A percentile compares a stretch with the other conserved stretches of the same genome.
Evolutionary conservation across 92 coral and sea anemone species (phyloP).

Genomic region (Siderastrea siderea): DNA sequence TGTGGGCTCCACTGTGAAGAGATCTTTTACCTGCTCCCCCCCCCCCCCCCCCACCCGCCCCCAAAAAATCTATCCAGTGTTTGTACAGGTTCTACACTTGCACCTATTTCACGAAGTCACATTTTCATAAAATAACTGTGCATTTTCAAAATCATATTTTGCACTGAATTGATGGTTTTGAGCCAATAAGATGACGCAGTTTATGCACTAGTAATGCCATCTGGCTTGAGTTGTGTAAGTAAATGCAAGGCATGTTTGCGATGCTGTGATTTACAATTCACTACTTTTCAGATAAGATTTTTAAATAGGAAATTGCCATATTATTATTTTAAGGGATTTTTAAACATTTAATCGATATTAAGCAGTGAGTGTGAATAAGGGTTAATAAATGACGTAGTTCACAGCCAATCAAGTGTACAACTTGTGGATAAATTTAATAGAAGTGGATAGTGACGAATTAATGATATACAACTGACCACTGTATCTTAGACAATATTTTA

Average conservation of each 20-base stretch:
- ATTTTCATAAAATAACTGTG: neutral
- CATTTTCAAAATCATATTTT: neutral
- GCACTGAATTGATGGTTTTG: neutral
- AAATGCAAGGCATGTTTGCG: neutral
- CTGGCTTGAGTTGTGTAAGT: neutral
- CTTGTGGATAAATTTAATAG: neutral
- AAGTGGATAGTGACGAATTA: neutral
- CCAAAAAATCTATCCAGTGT: no score
- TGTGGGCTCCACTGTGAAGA: no score
- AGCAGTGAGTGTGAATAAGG: neutral
- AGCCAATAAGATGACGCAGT: neutral
- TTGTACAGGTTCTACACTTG: no score
- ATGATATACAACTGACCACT: neutral
- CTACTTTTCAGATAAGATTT: neutral
- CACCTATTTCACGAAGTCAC: no score
- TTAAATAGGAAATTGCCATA: conserved; percentile 1
- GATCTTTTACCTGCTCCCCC: no score
- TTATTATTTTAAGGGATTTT: neutral
- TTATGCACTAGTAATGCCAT: no score
- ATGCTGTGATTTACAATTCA: neutral
- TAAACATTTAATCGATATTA: neutral
- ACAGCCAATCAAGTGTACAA: neutral
- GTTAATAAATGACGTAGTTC: neutral
- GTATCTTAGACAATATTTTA: conserved; percentile 16
- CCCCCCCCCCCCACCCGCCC: no score